Evolutionary conservation across 2,113 vertebrate genomes (phyloP).

Genomic region (Esox niger): DNA sequence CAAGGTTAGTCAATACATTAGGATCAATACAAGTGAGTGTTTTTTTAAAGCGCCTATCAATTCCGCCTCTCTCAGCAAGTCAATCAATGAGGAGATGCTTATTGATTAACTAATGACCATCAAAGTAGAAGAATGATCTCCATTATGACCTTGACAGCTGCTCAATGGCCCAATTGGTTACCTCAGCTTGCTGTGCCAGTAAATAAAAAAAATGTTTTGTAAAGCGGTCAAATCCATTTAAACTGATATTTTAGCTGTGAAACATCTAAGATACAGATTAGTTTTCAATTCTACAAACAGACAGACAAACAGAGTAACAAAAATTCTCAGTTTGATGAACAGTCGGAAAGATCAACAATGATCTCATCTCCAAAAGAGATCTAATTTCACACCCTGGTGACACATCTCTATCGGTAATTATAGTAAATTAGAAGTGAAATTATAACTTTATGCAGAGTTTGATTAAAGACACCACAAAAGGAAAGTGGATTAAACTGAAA

Average conservation of each 20-base stretch:
- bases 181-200: not conserved
- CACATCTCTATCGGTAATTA: too few relatives aligned
- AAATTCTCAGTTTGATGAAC: not conserved
- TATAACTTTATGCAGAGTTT: too few relatives aligned
- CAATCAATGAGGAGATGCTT: constrained; percentile 3
- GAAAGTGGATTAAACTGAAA: constrained; percentile 13
- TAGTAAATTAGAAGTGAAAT: too few relatives aligned
- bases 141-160: constrained; percentile 9
- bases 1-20: not conserved
- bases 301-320: constrained; percentile 1
- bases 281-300: not conserved
- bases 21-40: not conserved
- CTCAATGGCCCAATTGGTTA: constrained; percentile 21
- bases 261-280: not conserved
- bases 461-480: constrained; percentile 17
- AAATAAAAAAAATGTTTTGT: not conserved
- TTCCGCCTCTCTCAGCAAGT: not conserved
- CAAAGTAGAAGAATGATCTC: not conserved
- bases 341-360: too few relatives aligned
- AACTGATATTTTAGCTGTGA: not conserved
- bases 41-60: constrained; percentile 22
- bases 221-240: not conserved
- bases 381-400: too few relatives aligned
- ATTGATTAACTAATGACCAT: constrained; percentile 18
- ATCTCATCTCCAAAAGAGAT: too few relatives aligned